Evolutionary conservation across 2,797 vertebrate genomes (phyloP), one percentile per base, ranked within the genome.

Genomic region (Tragelaphus oryx): DNA sequence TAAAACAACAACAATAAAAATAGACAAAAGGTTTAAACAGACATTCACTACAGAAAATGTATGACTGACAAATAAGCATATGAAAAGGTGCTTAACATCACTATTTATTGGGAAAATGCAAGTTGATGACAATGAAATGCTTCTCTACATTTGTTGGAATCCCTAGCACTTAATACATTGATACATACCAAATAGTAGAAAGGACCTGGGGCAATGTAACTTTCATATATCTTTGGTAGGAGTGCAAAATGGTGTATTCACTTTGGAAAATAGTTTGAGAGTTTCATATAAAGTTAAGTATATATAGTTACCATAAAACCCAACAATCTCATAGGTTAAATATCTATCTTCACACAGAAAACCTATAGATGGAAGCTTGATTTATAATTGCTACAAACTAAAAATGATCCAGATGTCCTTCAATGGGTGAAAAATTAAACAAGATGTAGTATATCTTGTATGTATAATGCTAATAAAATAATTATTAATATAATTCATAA

Each of bases 1-100:
- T n/a, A 78, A 95, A 86, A 52, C 76, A 78, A 30, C 74, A 76
- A n/a, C 46, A 90, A 87, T 68, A 59, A 48, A 94, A 82, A 83
- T 17, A 20, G 54, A 13, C 20, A 54, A 86, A 81, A 89, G 3
- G 85, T 57, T 93, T 78, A 57, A 91, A 85, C 30, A 87, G 81
- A 48, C 24, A 75, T 22, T 55, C 37, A 55, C 52, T 57, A 78
- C 81, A 92, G 55, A 91, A 93, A 94, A 55, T 54, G 22, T 75
- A 86, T 46, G 44, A 8, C 54, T 80, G 50, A 5, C 13, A 79
- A 92, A 48, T 81, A 95, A 46, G 65, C 48, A 74, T 20, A 83
- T 26, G 22, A 55, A 93, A 74, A 89, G 65, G 79, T 83, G 30
- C 1, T 86, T 52, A 62, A 46, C 55, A 81, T 79, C 30, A 54